A percentile compares a stretch with the other conserved stretches of the same genome.
Conservation (phyloP, 1,140 invertebrate genomes). For the Drosophila nannoptera region DNA sequence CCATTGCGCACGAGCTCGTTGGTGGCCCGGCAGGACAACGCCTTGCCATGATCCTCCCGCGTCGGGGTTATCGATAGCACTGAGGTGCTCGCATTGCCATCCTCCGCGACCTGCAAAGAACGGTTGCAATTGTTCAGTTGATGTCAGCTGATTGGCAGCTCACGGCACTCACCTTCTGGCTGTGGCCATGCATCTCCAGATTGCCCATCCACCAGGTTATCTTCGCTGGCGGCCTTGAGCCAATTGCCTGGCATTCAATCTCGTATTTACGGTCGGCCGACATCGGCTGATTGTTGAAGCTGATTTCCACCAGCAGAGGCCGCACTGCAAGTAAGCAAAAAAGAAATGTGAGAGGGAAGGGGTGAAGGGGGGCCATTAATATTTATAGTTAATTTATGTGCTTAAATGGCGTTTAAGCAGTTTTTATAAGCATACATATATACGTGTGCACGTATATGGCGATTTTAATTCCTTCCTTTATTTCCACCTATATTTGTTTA, state of each 20-base stretch:
- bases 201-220: conserved; percentile 91
- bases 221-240: conserved; percentile 88
- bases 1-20: conserved; percentile 87
- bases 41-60: conserved; percentile 87
- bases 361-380: conserved; percentile 49
- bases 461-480: conserved; percentile 19
- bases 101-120: conserved; percentile 83
- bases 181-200: conserved; percentile 81
- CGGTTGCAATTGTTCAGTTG: not conserved
- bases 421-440: conserved; percentile 4
- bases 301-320: conserved; percentile 87
- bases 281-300: conserved; percentile 88
- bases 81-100: conserved; percentile 90
- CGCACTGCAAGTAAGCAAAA: conserved; percentile 83
- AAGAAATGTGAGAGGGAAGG: not conserved
- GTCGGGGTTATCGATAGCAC: conserved; percentile 86
- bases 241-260: conserved; percentile 88
- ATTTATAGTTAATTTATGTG: conserved; percentile 73
- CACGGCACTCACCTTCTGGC: conserved; percentile 63
- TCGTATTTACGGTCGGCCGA: conserved; percentile 89
- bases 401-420: conserved; percentile 66
- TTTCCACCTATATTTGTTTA: conserved; percentile 52
- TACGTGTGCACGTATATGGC: not conserved
- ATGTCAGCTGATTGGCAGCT: not conserved
- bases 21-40: conserved; percentile 89